phyloP scores from a whole-genome alignment of 2,888 invertebrate genomes.

The Ectemnius continuus region DNA sequence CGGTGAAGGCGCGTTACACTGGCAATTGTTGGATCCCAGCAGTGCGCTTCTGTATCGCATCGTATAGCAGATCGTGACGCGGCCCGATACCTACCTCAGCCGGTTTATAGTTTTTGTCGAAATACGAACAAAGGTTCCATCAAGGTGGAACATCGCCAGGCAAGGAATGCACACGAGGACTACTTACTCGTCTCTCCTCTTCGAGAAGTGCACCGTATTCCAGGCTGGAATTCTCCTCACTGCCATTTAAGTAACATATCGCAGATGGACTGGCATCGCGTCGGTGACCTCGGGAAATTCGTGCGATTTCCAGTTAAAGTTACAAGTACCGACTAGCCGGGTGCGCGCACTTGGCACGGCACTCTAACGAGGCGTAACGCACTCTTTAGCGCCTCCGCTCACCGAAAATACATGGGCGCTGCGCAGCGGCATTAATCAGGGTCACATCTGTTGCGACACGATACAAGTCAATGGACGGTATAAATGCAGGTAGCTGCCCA shows the following conservation, averaged over 20 bases:
- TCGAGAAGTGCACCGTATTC: slow-evolving; percentile 50
- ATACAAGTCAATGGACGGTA: background rate
- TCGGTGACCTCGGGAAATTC: slow-evolving; percentile 29
- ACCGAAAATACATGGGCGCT: background rate
- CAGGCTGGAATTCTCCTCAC: slow-evolving; percentile 43
- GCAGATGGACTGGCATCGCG: slow-evolving; percentile 12
- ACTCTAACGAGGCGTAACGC: slow-evolving; percentile 13
- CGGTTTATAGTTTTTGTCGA: slow-evolving; percentile 11
- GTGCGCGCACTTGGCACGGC: slow-evolving; percentile 54
- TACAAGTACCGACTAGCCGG: background rate
- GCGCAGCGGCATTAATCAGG: slow-evolving; percentile 3
- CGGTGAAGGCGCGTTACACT: background rate
- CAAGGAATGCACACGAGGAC: slow-evolving; percentile 46
- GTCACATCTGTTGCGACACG: slow-evolving; percentile 3
- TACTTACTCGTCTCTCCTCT: slow-evolving; percentile 9
- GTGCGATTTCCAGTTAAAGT: slow-evolving; percentile 24
- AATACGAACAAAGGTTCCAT: slow-evolving; percentile 8
- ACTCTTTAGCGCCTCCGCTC: too few species aligned
- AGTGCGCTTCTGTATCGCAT: too few species aligned
- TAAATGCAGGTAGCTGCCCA: background rate
- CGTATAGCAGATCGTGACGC: background rate
- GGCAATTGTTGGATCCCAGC: slow-evolving; percentile 7
- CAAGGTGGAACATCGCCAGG: slow-evolving; percentile 53
- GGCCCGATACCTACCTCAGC: slow-evolving; percentile 21
- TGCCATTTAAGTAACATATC: slow-evolving; percentile 60